phyloP scores from a whole-genome alignment of 2,113 vertebrate species.

The Aegotheles bennettii region DNA sequence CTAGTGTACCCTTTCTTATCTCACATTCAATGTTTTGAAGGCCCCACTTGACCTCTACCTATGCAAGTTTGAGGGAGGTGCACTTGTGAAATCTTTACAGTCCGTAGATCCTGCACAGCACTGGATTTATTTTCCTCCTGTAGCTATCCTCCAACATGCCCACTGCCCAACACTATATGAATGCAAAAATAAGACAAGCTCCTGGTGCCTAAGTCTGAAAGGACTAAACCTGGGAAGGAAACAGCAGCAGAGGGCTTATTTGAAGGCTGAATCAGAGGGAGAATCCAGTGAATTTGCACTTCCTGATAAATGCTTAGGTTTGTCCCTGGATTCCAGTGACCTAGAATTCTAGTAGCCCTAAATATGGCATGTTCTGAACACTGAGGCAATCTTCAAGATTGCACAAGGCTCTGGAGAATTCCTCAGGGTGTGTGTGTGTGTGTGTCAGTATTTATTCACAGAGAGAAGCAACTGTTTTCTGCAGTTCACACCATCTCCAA shows the following conservation, averaged over 20 bases:
- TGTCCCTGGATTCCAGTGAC: not conserved
- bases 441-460: no score
- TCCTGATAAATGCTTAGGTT: accelerated
- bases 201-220: not conserved
- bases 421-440: no score
- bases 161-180: not conserved
- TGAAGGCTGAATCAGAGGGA: not conserved
- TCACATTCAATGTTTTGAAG: not conserved
- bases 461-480: not conserved
- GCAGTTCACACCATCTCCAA: not conserved
- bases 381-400: not conserved
- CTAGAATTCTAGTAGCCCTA: not conserved
- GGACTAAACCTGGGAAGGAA: not conserved
- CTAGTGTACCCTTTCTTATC: not conserved
- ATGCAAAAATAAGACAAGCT: not conserved
- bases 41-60: not conserved
- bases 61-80: not conserved
- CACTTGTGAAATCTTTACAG: not conserved
- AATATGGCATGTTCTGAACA: accelerated
- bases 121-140: no score
- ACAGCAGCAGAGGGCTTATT: not conserved
- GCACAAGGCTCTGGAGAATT: not conserved
- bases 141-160: not conserved
- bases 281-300: not conserved
- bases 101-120: not conserved